phyloP scores from a whole-genome alignment of 2,797 vertebrate genomes.

The Bufotes viridis region DNA sequence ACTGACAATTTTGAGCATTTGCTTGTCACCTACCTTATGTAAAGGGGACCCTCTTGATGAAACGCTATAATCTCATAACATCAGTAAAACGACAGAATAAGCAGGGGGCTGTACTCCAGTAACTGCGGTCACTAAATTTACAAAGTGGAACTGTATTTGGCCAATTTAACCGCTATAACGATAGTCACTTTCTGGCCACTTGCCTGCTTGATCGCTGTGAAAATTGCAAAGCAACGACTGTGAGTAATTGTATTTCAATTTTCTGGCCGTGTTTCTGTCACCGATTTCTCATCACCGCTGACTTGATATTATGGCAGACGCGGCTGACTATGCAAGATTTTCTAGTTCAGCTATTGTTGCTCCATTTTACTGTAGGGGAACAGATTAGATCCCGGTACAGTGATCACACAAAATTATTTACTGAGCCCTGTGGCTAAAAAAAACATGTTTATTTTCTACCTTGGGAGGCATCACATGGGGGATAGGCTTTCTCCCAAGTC shows the following conservation, averaged over 20 bases:
- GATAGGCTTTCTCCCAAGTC: constrained; percentile 1
- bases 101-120: not conserved
- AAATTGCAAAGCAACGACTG: constrained; percentile 3
- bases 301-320: constrained; percentile 2
- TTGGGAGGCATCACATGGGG: not conserved
- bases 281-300: not conserved
- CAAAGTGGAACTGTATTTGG: not conserved
- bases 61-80: no score
- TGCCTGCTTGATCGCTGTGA: not conserved
- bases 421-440: constrained; percentile 4
- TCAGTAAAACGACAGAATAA: not conserved
- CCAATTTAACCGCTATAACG: not conserved
- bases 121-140: not conserved
- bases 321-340: not conserved
- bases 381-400: not conserved
- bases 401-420: constrained; percentile 23
- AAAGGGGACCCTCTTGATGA: no score
- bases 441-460: not conserved
- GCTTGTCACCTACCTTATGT: no score
- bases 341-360: not conserved
- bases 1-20: no score
- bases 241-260: not conserved
- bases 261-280: not conserved
- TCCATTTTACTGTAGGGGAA: not conserved
- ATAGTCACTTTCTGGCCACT: not conserved